These are phyloP conservation scores for Neosalanx taihuensis DNA, from an alignment of 2,797 vertebrate species.

Conservation along the genomic window DNA sequence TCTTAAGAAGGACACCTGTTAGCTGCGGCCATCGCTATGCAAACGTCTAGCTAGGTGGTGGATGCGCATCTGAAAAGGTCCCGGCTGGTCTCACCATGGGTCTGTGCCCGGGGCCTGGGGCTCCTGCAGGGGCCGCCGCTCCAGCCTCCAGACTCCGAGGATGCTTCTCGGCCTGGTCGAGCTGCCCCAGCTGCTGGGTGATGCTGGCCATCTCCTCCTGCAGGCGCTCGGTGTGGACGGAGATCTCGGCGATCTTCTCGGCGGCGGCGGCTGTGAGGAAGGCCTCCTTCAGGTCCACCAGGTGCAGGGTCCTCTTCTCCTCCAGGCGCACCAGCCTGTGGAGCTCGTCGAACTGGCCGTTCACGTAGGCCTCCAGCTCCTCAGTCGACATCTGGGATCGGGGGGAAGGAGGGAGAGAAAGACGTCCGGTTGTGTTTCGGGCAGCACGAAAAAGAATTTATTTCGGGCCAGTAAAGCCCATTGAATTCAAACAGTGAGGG, in stretches of 20 bases:
- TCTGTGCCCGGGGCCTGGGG: constrained; percentile 11
- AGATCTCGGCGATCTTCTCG: constrained; percentile 80
- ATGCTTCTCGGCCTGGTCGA: constrained; percentile 70
- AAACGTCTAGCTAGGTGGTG: background rate
- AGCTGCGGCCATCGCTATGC: no score
- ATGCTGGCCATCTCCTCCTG: constrained; percentile 85
- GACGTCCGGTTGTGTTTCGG: background rate
- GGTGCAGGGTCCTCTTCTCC: constrained; percentile 75
- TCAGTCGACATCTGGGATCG: constrained; percentile 72
- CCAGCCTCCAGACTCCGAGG: constrained; percentile 26
- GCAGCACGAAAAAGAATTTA: no score
- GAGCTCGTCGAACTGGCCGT: constrained; percentile 80
- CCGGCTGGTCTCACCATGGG: constrained; percentile 33
- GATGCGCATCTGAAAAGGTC: background rate
- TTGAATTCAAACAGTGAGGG: no score
- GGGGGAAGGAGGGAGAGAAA: background rate
- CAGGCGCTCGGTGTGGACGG: constrained; percentile 73
- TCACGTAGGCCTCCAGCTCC: constrained; percentile 78
- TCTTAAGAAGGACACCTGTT: no score
- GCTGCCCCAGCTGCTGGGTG: constrained; percentile 75
- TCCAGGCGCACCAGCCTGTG: constrained; percentile 76
- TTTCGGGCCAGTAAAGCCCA: no score
- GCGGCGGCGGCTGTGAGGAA: constrained; percentile 79
- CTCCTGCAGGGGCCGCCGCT: constrained; percentile 37
- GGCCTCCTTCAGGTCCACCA: constrained; percentile 81